Conservation (phyloP, 2,113 vertebrate species). For the Proterorhinus semilunaris region DNA sequence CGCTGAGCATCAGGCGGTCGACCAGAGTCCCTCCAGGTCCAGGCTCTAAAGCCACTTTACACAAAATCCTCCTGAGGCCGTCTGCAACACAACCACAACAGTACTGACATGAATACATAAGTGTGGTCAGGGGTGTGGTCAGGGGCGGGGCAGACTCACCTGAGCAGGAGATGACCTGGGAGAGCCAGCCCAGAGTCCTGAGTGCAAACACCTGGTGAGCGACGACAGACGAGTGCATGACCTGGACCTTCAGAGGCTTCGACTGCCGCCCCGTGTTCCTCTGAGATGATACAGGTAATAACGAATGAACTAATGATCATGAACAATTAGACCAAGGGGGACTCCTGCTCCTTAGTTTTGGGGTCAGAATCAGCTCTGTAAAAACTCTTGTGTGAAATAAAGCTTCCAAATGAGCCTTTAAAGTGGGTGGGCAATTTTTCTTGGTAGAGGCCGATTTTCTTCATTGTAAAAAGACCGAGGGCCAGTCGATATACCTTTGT, state of each 20-base stretch:
- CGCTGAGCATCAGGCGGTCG: constrained; percentile 91
- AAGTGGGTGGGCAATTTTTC: too few relatives aligned
- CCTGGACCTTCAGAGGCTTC: constrained; percentile 93
- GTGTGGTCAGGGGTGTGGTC: too few relatives aligned
- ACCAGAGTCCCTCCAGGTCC: constrained; percentile 88
- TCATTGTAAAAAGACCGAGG: too few relatives aligned
- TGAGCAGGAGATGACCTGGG: constrained; percentile 91
- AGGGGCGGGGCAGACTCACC: constrained; percentile 69
- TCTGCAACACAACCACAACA: constrained; percentile 71
- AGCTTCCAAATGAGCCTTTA: too few relatives aligned
- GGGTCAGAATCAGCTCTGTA: too few relatives aligned
- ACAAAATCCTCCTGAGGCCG: constrained; percentile 89
- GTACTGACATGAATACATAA: neutral
- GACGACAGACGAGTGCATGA: constrained; percentile 97
- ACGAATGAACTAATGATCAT: too few relatives aligned
- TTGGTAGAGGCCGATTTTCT: too few relatives aligned
- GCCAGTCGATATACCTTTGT: too few relatives aligned
- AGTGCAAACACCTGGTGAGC: constrained; percentile 97
- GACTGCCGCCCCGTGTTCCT: constrained; percentile 96
- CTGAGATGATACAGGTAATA: constrained; percentile 61
- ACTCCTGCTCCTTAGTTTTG: too few relatives aligned
- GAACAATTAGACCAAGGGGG: too few relatives aligned
- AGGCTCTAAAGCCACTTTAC: constrained; percentile 91
- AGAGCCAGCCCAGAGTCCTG: constrained; percentile 90
- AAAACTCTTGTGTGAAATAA: too few relatives aligned